A percentile compares a stretch with the other conserved stretches of the same genome.
phyloP scores from a whole-genome alignment of 1,140 invertebrate genomes.

The Coenobita brevimanus region DNA sequence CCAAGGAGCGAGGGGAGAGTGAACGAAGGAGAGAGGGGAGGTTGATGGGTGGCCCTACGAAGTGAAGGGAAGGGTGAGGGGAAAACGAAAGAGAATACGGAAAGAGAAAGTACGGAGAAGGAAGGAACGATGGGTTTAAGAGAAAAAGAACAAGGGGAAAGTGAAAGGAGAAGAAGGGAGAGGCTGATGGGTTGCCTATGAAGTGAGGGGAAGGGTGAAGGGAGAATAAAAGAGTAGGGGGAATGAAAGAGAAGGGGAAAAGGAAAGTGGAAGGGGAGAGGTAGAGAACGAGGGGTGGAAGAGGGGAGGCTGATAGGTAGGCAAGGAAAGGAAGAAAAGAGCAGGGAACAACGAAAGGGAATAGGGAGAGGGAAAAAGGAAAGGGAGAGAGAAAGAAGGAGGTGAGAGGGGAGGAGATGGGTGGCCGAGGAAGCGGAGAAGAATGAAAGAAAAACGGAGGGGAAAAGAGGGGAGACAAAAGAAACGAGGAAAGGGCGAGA shows the following conservation, averaged over 20 bases:
- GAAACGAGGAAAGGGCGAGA: background rate
- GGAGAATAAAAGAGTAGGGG: background rate
- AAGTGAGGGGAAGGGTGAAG: background rate
- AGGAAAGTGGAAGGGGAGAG: background rate
- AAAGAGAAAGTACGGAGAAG: background rate
- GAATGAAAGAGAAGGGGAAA: no score
- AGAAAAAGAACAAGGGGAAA: background rate
- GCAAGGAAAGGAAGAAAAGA: no score
- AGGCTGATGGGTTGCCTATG: no score
- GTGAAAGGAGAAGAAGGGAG: background rate
- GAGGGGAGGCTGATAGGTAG: background rate
- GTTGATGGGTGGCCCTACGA: no score
- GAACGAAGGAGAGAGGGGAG: background rate
- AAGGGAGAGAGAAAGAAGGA: background rate
- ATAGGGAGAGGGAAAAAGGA: background rate
- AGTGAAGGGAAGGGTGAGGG: conserved; percentile 5
- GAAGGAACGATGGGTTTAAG: background rate
- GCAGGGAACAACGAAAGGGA: no score
- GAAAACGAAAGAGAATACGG: background rate
- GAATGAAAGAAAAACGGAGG: no score
- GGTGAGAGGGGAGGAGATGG: background rate
- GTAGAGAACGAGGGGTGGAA: background rate
- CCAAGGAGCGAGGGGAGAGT: background rate
- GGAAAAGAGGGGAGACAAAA: background rate
- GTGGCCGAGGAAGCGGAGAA: background rate